phyloP scores from a whole-genome alignment of 2,797 vertebrate genomes.

The Leuciscus waleckii region DNA sequence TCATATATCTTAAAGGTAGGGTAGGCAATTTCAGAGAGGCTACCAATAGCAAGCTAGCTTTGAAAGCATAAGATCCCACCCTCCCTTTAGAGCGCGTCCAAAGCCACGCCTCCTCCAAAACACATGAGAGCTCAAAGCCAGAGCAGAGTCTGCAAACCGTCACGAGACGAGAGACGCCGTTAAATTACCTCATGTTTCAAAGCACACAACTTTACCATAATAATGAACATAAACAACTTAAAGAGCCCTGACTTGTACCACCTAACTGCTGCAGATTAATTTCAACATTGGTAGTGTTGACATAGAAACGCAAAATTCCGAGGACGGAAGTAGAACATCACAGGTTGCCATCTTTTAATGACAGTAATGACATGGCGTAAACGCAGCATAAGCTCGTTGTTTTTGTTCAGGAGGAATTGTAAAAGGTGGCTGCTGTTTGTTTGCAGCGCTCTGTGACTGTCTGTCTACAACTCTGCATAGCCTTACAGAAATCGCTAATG shows the following conservation, averaged over 20 bases:
- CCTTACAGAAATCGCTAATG: too few species aligned
- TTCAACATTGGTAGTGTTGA: not conserved
- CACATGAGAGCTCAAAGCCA: not conserved
- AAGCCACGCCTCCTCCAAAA: not conserved
- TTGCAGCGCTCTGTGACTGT: too few species aligned
- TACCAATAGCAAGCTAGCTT: not conserved
- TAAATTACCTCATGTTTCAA: not conserved
- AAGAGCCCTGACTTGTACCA: not conserved
- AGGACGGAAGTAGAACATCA: not conserved
- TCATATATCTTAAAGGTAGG: not conserved
- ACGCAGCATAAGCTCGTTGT: too few species aligned
- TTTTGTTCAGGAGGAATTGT: too few species aligned
- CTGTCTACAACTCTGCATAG: too few species aligned
- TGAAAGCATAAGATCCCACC: not conserved
- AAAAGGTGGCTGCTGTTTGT: too few species aligned
- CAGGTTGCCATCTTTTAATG: too few species aligned
- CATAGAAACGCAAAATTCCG: not conserved
- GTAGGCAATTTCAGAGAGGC: not conserved
- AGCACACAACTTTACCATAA: not conserved
- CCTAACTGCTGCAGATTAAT: not conserved
- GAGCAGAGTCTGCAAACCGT: not conserved
- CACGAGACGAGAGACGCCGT: not conserved
- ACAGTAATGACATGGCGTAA: too few species aligned
- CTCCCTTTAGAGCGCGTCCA: not conserved
- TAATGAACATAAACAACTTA: not conserved